phyloP scores from a whole-genome alignment of 1,140 invertebrate genomes.

The Drosophila quadrilineata region DNA sequence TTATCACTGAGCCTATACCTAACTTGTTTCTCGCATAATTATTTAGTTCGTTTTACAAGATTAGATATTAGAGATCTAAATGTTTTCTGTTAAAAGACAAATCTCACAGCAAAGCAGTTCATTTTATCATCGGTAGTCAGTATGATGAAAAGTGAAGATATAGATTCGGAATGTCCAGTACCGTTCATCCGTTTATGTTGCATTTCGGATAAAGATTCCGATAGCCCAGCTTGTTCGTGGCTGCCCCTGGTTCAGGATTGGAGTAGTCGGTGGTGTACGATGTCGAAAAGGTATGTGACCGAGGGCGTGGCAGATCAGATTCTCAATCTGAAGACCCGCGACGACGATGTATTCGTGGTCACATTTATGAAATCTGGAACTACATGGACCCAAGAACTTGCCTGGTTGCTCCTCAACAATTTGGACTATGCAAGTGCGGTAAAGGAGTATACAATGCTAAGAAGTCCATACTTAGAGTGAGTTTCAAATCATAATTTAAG shows the following conservation, averaged over 20 bases:
- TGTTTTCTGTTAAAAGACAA: too few species aligned
- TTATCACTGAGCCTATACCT: too few species aligned
- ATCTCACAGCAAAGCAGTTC: too few species aligned
- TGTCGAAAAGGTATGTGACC: not conserved
- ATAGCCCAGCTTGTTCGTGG: not conserved
- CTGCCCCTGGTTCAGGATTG: not conserved
- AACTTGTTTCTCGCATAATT: too few species aligned
- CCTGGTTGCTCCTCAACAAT: conserved; percentile 84
- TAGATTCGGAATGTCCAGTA: too few species aligned
- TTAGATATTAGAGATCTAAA: too few species aligned
- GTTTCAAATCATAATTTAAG: too few species aligned
- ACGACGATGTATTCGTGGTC: conserved; percentile 82
- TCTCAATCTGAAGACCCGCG: conserved; percentile 52
- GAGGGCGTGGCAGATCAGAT: not conserved
- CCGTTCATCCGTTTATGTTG: too few species aligned
- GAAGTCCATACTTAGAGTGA: conserved; percentile 82
- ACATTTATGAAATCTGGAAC: conserved; percentile 83
- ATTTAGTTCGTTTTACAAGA: too few species aligned
- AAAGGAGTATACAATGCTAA: conserved; percentile 84
- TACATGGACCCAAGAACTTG: conserved; percentile 86
- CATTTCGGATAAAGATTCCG: too few species aligned
- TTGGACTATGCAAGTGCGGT: conserved; percentile 80
- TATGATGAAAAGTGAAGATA: too few species aligned
- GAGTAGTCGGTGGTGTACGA: conserved; percentile 23
- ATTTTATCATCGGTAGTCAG: too few species aligned